Evolutionary conservation across 2,888 invertebrate genomes (phyloP).

Genomic region (Netelia inedita): DNA sequence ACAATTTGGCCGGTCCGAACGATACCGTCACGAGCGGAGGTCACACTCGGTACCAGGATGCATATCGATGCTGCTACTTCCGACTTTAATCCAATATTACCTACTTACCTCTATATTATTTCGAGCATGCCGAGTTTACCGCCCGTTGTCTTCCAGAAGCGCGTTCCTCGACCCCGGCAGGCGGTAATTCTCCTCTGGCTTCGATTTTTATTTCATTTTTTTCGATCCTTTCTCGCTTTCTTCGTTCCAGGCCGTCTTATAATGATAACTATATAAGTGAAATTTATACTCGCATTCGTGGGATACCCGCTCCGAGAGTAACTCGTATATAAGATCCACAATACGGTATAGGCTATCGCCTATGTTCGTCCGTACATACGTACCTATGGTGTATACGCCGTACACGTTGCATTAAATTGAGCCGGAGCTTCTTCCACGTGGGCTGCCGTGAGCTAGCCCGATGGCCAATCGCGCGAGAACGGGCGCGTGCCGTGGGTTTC

Average conservation of each 20-base stretch:
- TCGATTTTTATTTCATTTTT: neutral
- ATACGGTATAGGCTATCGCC: neutral
- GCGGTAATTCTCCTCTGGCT: neutral
- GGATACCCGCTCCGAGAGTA: neutral
- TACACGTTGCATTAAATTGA: neutral
- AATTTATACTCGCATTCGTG: constrained; percentile 60
- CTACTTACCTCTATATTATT: too few relatives aligned
- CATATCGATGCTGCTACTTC: too few relatives aligned
- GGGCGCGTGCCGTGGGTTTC: constrained; percentile 70
- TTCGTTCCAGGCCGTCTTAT: neutral
- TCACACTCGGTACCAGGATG: too few relatives aligned
- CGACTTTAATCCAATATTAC: too few relatives aligned
- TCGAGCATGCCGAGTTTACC: neutral
- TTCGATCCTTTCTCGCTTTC: constrained; percentile 9
- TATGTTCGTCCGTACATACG: neutral
- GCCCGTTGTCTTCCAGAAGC: constrained; percentile 20
- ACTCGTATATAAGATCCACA: neutral
- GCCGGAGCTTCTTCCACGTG: constrained; percentile 46
- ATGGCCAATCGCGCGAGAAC: constrained; percentile 60
- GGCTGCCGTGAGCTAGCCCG: constrained; percentile 38
- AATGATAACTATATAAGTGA: constrained; percentile 47
- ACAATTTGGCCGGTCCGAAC: too few relatives aligned
- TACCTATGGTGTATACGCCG: neutral
- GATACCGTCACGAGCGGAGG: too few relatives aligned
- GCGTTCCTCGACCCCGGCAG: constrained; percentile 10